Base-by-base conservation (phyloP, 2,888 invertebrate genomes). In the Cerceris rybyensis region DNA sequence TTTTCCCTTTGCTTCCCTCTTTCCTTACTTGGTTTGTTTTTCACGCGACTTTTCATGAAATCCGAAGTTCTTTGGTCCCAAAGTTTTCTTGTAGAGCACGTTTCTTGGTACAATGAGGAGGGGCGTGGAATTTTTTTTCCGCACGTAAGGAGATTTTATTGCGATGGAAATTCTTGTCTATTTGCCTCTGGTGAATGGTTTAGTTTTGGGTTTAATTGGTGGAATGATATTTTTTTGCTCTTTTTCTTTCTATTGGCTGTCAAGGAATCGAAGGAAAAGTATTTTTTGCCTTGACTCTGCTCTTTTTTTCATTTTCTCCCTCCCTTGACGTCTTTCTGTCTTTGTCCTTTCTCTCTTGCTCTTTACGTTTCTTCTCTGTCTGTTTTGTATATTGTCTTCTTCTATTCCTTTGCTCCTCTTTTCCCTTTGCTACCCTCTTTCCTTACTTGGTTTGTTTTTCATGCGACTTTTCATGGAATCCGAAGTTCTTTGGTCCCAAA, bases 21-120 rank as follows among this genome's bases (percentile, higher is more conserved):
- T 42, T 42, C 64, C 50, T 60, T 65, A 60, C 55, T 68, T 39
- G 71, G 75, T 74, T 83, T 78, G 81, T 83, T 83, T 83, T 75
- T 81, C 84, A 81, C 81, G 84, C 82, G 84, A 83, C 84, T 84
- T 83, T 72, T 78, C 84, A 75, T 43, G 73, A 71, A 65, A 78
- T 72, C 72, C 69, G 28, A 83, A 82, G 67, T 78, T 78, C 78
- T 72, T 78, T 28, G 67, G 64, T 78, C 78, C 60, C 71, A 55
- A 55, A 64, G 67, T 77, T 71, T 55, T 59, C 77, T 65, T 71
- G 63, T 65, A 42, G 49, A 42, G 49, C 28, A 13, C 70, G 70
- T 66, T 65, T 76, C 70, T 70, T 78, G 59, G 9, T 68, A 39
- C 55, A 49, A 46, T 28, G 54, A 14, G 13, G 52, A 64, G n/a